These are phyloP conservation scores for Mormyrops attenuatus DNA, from an alignment of 2,797 vertebrate species.

Conservation along the genomic window DNA sequence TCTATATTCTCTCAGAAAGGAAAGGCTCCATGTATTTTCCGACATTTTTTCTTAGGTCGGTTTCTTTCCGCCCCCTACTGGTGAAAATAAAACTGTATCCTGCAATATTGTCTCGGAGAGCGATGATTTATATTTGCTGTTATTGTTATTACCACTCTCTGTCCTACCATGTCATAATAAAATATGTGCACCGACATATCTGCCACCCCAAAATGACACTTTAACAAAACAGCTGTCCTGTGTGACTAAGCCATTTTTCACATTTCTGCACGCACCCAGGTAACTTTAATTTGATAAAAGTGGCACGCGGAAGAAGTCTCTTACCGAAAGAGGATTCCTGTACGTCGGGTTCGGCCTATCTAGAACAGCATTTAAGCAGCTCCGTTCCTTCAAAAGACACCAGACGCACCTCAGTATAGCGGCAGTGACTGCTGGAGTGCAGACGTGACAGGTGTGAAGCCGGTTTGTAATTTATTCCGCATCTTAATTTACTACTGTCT, in stretches of 20 bases:
- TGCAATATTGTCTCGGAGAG: not conserved
- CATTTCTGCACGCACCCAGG: not conserved
- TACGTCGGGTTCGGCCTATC: not conserved
- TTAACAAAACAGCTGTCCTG: not conserved
- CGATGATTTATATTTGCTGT: not conserved
- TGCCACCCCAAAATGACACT: not conserved
- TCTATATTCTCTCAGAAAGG: not conserved
- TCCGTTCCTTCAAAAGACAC: not conserved
- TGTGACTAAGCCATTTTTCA: not conserved
- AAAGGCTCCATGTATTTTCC: not conserved
- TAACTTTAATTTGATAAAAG: not conserved
- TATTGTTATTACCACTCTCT: not conserved
- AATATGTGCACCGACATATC: not conserved
- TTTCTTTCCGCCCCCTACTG: constrained; percentile 2
- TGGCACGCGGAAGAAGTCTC: not conserved
- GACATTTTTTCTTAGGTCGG: not conserved
- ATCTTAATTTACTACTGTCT: not conserved
- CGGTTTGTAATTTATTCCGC: not conserved
- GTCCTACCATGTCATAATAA: not conserved
- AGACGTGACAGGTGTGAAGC: not conserved
- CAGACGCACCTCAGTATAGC: not conserved
- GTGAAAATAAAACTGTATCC: not conserved
- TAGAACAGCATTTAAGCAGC: not conserved
- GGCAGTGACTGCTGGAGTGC: not conserved
- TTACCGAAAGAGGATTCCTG: not conserved